Conservation (phyloP, 2,113 vertebrate genomes). For the Lamprotornis superbus region DNA sequence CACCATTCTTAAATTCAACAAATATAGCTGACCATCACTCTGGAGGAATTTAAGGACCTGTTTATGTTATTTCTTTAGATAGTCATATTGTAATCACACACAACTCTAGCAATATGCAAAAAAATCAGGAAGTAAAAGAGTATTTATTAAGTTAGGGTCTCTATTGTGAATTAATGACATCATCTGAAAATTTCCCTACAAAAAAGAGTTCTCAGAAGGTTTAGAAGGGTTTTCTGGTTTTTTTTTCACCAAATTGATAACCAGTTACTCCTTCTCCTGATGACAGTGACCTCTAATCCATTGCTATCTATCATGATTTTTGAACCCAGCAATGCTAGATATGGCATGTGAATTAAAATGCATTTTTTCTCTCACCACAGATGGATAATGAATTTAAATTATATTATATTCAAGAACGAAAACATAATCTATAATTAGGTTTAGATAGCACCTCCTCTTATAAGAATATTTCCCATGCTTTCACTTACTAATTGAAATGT, state of each 20-base stretch:
- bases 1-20: background rate
- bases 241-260: background rate
- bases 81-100: background rate
- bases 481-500: background rate
- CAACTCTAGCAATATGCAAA: background rate
- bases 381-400: conserved; percentile 38
- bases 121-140: background rate
- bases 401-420: background rate
- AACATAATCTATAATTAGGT: background rate
- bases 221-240: background rate
- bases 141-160: background rate
- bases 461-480: conserved; percentile 15
- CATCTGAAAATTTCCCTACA: background rate
- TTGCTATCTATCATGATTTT: background rate
- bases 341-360: background rate
- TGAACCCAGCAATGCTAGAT: background rate
- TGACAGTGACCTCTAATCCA: background rate
- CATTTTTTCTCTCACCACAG: background rate
- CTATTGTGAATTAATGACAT: background rate
- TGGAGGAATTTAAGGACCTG: background rate
- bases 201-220: background rate
- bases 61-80: background rate
- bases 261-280: background rate
- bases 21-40: background rate
- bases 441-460: background rate